These are phyloP conservation scores for Nasonia oneida DNA, from an alignment of 2,888 invertebrate genomes.

Conservation along the genomic window DNA sequence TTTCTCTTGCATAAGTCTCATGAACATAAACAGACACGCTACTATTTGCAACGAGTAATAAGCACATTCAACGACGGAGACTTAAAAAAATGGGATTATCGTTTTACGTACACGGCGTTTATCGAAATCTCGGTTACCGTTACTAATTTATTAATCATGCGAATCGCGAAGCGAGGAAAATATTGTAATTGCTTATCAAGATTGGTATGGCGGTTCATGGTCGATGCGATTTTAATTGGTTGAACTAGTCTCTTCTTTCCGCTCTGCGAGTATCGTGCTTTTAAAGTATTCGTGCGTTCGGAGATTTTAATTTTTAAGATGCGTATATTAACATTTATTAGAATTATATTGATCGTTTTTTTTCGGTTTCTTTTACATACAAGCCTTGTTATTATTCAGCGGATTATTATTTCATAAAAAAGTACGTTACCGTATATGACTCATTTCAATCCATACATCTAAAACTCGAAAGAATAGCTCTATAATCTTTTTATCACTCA, in stretches of 20 bases:
- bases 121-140: not conserved
- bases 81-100: slow-evolving; percentile 8
- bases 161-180: slow-evolving; percentile 36
- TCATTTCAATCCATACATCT: not conserved
- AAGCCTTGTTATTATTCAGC: no score
- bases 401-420: no score
- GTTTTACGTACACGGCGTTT: not conserved
- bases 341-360: not conserved
- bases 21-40: slow-evolving; percentile 33
- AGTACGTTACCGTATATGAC: not conserved
- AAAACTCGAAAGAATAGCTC: not conserved
- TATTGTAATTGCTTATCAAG: slow-evolving; percentile 44
- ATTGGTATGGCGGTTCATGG: slow-evolving; percentile 63
- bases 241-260: not conserved
- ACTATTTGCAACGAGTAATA: slow-evolving; percentile 1
- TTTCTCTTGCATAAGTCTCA: slow-evolving; percentile 41
- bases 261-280: not conserved
- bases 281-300: not conserved
- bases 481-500: not conserved
- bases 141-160: not conserved
- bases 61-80: not conserved
- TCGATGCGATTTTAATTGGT: slow-evolving; percentile 22
- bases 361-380: not conserved
- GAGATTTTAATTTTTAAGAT: not conserved
- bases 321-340: not conserved